Conservation (phyloP, 2,888 invertebrate species). For the Chloromyia formosa region DNA sequence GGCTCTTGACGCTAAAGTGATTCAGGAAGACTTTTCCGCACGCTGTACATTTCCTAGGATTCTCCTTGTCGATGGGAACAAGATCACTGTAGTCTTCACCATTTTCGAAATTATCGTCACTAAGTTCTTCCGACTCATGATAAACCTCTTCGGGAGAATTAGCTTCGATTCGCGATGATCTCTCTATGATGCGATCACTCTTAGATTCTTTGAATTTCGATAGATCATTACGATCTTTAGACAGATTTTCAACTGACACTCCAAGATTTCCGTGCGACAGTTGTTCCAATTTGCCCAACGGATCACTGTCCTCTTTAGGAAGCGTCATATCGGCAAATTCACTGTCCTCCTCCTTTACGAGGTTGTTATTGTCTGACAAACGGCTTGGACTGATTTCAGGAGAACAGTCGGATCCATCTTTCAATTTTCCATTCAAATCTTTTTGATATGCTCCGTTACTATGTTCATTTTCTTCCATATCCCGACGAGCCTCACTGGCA, state of each 20-base stretch:
- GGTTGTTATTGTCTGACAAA: slow-evolving; percentile 25
- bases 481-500: neutral
- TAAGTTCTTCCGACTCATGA: slow-evolving; percentile 67
- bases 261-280: slow-evolving; percentile 81
- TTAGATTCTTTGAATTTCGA: neutral
- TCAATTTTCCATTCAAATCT: neutral
- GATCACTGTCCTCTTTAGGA: slow-evolving; percentile 59
- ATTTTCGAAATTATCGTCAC: slow-evolving; percentile 77
- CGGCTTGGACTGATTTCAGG: neutral
- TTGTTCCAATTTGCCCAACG: slow-evolving; percentile 80
- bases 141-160: slow-evolving; percentile 70
- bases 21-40: slow-evolving; percentile 95
- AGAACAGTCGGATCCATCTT: neutral
- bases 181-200: slow-evolving; percentile 68
- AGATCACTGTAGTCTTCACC: slow-evolving; percentile 74
- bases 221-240: slow-evolving; percentile 1
- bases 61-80: slow-evolving; percentile 90
- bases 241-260: slow-evolving; percentile 13
- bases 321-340: neutral
- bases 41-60: slow-evolving; percentile 88
- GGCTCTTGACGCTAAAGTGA: slow-evolving; percentile 91
- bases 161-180: slow-evolving; percentile 66
- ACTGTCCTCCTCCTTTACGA: neutral
- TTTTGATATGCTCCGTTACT: neutral
- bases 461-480: neutral